A percentile compares a stretch with the other conserved stretches of the same genome.
These are phyloP conservation scores for Xylota segnis DNA, from an alignment of 2,888 invertebrate species.

Conservation along the genomic window DNA sequence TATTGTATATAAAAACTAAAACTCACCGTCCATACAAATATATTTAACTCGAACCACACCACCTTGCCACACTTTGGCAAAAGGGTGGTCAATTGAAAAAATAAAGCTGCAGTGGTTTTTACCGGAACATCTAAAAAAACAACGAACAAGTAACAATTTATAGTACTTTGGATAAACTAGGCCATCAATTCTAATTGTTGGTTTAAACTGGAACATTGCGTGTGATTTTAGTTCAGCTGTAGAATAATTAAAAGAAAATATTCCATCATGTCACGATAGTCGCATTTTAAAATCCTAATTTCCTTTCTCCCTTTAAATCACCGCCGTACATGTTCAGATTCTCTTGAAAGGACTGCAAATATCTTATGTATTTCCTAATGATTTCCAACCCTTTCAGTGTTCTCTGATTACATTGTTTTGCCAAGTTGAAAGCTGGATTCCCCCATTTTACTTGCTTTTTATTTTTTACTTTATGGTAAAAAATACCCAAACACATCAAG, in stretches of 20 bases:
- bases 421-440: conserved; percentile 45
- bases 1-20: conserved; percentile 1
- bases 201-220: neutral
- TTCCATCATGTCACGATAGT: neutral
- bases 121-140: conserved; percentile 88
- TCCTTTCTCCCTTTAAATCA: conserved; percentile 13
- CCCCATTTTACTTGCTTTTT: conserved; percentile 35
- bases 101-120: conserved; percentile 91
- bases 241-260: neutral
- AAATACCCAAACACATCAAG: conserved; percentile 66
- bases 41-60: conserved; percentile 89
- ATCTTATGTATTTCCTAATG: conserved; percentile 45
- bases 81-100: conserved; percentile 88
- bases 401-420: conserved; percentile 68
- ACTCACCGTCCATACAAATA: conserved; percentile 90
- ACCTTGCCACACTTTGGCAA: conserved; percentile 87
- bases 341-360: conserved; percentile 46
- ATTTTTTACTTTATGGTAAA: conserved; percentile 23
- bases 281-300: conserved; percentile 20
- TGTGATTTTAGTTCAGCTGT: neutral
- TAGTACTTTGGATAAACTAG: conserved; percentile 6
- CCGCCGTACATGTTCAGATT: conserved; percentile 21
- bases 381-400: conserved; percentile 59
- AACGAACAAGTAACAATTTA: neutral
- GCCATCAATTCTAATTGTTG: neutral